Evolutionary conservation across 2,797 vertebrate species (phyloP).

Genomic region (Falco berigora): DNA sequence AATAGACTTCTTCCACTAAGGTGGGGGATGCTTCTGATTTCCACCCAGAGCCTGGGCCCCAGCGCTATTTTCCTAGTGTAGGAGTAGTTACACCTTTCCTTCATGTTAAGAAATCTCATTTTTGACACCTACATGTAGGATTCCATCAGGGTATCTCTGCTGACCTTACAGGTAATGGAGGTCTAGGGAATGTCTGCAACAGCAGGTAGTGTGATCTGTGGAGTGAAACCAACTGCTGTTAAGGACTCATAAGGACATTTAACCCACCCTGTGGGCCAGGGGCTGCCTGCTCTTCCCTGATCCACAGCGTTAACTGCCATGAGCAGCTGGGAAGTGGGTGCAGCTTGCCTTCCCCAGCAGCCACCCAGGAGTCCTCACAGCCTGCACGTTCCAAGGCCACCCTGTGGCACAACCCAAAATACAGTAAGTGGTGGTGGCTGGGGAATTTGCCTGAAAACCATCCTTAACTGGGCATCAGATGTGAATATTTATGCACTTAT

Average conservation of each 20-base stretch:
- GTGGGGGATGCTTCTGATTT: background rate
- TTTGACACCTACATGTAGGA: background rate
- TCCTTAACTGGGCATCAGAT: background rate
- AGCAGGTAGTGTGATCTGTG: background rate
- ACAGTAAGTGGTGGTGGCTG: background rate
- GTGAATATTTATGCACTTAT: background rate
- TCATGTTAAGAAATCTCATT: background rate
- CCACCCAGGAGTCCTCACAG: background rate
- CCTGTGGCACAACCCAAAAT: background rate
- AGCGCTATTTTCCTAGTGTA: background rate
- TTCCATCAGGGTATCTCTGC: background rate
- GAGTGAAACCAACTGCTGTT: background rate
- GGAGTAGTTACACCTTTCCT: background rate
- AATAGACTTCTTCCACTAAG: background rate
- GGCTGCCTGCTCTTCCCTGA: background rate
- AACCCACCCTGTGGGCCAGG: background rate
- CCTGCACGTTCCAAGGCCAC: background rate
- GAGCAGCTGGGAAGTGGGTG: background rate
- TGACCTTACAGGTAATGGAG: background rate
- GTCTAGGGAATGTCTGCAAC: background rate
- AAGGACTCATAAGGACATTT: background rate
- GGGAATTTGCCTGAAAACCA: background rate
- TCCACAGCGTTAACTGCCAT: rapidly evolving
- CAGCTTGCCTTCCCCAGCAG: background rate
- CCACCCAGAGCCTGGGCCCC: background rate